These are phyloP conservation scores for Archaeoteleia sp. DNA, from an alignment of 2,888 invertebrate genomes.

Conservation along the genomic window DNA sequence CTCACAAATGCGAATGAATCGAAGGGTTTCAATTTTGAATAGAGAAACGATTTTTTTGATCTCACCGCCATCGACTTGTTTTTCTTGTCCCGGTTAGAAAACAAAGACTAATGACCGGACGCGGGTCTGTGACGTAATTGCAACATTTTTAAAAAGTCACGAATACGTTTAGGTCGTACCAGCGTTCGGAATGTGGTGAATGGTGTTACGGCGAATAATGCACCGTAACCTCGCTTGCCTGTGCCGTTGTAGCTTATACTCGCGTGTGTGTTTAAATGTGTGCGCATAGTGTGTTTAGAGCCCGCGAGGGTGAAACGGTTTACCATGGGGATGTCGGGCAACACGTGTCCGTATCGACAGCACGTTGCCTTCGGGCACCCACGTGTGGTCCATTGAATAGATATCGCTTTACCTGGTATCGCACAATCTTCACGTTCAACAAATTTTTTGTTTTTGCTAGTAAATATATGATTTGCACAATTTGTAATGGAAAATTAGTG, in stretches of 20 bases:
- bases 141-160: constrained; percentile 71
- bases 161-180: constrained; percentile 62
- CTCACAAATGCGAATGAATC: constrained; percentile 41
- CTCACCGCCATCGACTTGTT: constrained; percentile 49
- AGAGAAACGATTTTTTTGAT: constrained; percentile 37
- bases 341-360: constrained; percentile 70
- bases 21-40: constrained; percentile 45
- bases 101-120: constrained; percentile 65
- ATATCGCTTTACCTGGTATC: constrained; percentile 52
- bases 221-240: constrained; percentile 61
- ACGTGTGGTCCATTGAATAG: constrained; percentile 65
- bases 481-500: constrained; percentile 44
- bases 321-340: constrained; percentile 59
- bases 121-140: constrained; percentile 69
- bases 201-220: constrained; percentile 66
- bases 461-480: constrained; percentile 45
- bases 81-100: constrained; percentile 52
- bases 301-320: constrained; percentile 51
- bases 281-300: constrained; percentile 68
- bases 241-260: constrained; percentile 33
- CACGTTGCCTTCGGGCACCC: constrained; percentile 64
- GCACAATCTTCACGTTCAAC: constrained; percentile 43
- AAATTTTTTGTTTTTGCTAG: constrained; percentile 43
- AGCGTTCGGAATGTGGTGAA: constrained; percentile 57
- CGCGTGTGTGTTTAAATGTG: constrained; percentile 58